Conservation (phyloP, 2,797 vertebrate genomes). For the Myiotriccus ornatus region DNA sequence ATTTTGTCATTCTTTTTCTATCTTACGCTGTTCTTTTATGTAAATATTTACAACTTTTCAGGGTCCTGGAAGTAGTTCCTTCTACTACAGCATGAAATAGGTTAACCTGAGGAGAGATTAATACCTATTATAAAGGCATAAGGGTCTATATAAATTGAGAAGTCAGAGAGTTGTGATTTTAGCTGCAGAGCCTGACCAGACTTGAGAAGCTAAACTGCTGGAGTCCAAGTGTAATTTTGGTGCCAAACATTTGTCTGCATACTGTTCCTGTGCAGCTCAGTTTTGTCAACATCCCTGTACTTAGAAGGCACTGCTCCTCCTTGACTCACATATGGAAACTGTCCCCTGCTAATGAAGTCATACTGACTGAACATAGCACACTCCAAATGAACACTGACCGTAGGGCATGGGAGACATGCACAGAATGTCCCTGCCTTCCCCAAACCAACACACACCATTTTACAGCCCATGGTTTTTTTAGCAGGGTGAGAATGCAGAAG, state of each 20-base stretch:
- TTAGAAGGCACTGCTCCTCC: conserved; percentile 49
- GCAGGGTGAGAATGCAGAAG: neutral
- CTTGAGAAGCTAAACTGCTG: conserved; percentile 64
- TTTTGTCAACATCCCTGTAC: conserved; percentile 62
- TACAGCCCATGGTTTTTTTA: neutral
- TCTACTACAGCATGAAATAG: neutral
- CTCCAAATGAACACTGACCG: neutral
- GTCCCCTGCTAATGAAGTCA: conserved; percentile 71
- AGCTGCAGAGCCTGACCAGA: conserved; percentile 12
- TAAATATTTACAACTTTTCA: neutral
- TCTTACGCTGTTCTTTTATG: neutral
- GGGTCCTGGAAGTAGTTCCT: neutral
- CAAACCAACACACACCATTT: neutral
- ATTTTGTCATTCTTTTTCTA: neutral
- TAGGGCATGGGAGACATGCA: neutral
- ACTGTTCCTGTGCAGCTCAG: conserved; percentile 43
- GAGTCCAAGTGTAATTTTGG: conserved; percentile 29
- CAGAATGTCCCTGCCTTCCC: neutral
- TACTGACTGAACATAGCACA: neutral
- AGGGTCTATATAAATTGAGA: conserved; percentile 32
- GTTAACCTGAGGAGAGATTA: neutral
- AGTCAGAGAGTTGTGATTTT: conserved; percentile 55
- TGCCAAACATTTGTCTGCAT: conserved; percentile 74
- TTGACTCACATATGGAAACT: conserved; percentile 35
- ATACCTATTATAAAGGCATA: conserved; percentile 3